Evolutionary conservation across 2,797 vertebrate species (phyloP), one percentile per base, ranked within the genome.

Genomic region (Leptodactylus fallax): DNA sequence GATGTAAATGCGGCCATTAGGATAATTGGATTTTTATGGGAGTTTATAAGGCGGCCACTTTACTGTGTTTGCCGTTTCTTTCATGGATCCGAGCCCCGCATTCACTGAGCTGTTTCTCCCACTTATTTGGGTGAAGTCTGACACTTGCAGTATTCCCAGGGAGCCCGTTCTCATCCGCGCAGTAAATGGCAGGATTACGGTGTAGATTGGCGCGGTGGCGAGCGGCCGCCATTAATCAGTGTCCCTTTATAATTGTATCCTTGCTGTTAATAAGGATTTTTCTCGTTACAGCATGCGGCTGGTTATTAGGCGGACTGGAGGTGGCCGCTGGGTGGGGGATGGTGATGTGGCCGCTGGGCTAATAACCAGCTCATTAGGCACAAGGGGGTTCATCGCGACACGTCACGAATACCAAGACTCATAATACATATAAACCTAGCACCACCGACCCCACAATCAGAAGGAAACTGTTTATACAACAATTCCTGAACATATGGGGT

Each of bases 11-110:
- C 25, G 13, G 83, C 72, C 83, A 85, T 85, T 85, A 85, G 58
- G 83, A 36, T 85, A 85, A 85, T 85, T 85, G 83, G 83, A 77
- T 85, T 78, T 76, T 76, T 77, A 63, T 78, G 83, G 4, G 45
- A 25, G 58, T 25, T 77, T 78, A 85, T 63, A 45, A 61, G 67
- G 14, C 27, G 21, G 65, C 23, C 82, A 76, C 83, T 83, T 83
- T 51, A 56, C 65, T 55, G 51, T 13, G 27, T 61, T 27, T 51
- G 72, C 56, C 25, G 72, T 19, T 77, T 25, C 60, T 13, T 60
- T 9, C 6, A 8, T 25, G 72, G 58, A 53, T 25, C 45, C n/a
- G 36, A 45, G 56, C 19, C 14, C 19, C 45, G 69, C 36, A 16
- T 12, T 61, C 45, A 12, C n/a, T 27, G 56, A 27, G 1, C 45